A percentile compares a stretch with the other conserved stretches of the same genome.
Conservation (phyloP, 2,113 vertebrate species). For the Tursiops truncatus region DNA sequence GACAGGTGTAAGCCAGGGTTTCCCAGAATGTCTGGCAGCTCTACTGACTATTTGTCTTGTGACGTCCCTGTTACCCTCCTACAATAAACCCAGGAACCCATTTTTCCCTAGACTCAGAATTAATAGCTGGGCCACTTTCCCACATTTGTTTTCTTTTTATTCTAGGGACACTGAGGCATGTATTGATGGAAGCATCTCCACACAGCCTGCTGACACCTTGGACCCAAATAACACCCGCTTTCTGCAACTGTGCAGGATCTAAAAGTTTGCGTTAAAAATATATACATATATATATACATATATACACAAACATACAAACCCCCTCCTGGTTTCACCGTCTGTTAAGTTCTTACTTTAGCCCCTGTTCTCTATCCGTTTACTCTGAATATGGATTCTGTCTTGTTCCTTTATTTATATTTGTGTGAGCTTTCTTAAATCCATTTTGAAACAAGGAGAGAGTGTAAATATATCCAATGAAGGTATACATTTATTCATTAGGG, state of each 20-base stretch:
- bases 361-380: not conserved
- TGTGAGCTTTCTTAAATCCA: not conserved
- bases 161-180: rapidly evolving
- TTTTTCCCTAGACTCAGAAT: not conserved
- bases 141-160: not conserved
- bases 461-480: not conserved
- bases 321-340: not conserved
- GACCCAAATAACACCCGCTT: not conserved
- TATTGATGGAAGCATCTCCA: not conserved
- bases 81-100: not conserved
- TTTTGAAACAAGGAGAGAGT: not conserved
- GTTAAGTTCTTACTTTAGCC: not conserved
- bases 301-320: not conserved
- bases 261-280: not conserved
- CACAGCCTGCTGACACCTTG: not conserved
- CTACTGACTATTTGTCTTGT: not conserved
- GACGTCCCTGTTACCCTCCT: not conserved
- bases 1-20: not conserved
- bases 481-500: not conserved
- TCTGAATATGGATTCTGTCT: not conserved
- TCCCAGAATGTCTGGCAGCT: rapidly evolving
- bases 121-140: not conserved
- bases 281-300: not conserved
- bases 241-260: not conserved
- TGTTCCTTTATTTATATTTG: not conserved